These are phyloP conservation scores for Fulica atra DNA, from an alignment of 2,113 vertebrate species.

Conservation along the genomic window DNA sequence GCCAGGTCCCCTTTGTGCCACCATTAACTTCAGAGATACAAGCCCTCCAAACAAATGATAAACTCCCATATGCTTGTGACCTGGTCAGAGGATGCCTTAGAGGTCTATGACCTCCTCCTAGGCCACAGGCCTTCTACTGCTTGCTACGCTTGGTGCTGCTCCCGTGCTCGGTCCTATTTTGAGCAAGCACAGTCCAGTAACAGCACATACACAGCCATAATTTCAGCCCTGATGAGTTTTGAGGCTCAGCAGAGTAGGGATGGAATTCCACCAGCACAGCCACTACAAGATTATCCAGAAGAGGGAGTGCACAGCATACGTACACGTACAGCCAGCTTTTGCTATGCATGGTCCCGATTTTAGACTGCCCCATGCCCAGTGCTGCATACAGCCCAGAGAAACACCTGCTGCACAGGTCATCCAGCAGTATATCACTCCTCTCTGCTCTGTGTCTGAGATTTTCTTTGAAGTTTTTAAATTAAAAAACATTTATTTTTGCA, in stretches of 20 bases:
- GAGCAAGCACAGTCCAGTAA: neutral
- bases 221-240: neutral
- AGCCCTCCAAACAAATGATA: neutral
- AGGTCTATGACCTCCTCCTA: neutral
- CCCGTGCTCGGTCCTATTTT: neutral
- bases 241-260: neutral
- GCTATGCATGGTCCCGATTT: accelerated
- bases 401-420: neutral
- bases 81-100: neutral
- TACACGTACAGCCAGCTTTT: accelerated
- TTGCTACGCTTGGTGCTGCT: neutral
- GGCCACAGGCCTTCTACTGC: no score
- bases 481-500: neutral
- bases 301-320: slow-evolving; percentile 42
- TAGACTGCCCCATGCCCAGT: neutral
- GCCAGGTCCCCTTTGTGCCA: neutral
- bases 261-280: neutral
- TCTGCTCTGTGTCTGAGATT: neutral
- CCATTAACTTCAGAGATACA: neutral
- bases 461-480: neutral
- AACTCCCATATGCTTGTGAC: neutral
- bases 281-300: slow-evolving; percentile 5
- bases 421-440: neutral
- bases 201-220: accelerated
- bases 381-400: neutral